Conservation (phyloP, 1,140 invertebrate genomes). For the Probaryconus sp. region DNA sequence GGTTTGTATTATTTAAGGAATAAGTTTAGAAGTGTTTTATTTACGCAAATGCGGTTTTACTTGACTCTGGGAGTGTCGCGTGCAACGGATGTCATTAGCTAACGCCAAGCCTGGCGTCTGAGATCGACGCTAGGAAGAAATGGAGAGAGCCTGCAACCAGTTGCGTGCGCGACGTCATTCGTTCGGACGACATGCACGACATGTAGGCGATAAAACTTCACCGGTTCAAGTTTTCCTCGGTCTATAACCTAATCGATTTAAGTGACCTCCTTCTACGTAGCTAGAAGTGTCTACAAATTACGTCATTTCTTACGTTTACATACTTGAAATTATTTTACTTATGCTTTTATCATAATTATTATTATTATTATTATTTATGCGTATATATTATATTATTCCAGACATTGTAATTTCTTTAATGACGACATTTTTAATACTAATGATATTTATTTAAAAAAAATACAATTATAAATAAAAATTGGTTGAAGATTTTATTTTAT, state of each 20-base stretch:
- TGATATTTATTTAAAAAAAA: too few relatives aligned
- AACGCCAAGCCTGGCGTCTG: constrained; percentile 18
- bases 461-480: too few relatives aligned
- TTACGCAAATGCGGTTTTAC: not conserved
- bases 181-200: constrained; percentile 36
- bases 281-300: constrained; percentile 50
- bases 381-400: too few relatives aligned
- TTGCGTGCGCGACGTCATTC: constrained; percentile 59
- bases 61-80: constrained; percentile 27
- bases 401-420: too few relatives aligned
- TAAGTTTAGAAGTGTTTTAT: not conserved
- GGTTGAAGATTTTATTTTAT: too few relatives aligned
- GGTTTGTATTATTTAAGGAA: constrained; percentile 25
- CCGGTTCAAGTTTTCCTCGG: constrained; percentile 49
- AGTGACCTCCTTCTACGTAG: constrained; percentile 45
- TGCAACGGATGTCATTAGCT: constrained; percentile 23
- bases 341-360: too few relatives aligned
- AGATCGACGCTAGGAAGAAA: constrained; percentile 14
- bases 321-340: constrained; percentile 13
- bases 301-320: constrained; percentile 11
- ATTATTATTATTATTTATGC: too few relatives aligned
- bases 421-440: too few relatives aligned
- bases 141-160: constrained; percentile 51
- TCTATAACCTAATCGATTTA: constrained; percentile 61
- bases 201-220: constrained; percentile 48